phyloP scores from a whole-genome alignment of 37 sponge, comb jelly and placozoan genomes.

The Amphimedon queenslandica region DNA sequence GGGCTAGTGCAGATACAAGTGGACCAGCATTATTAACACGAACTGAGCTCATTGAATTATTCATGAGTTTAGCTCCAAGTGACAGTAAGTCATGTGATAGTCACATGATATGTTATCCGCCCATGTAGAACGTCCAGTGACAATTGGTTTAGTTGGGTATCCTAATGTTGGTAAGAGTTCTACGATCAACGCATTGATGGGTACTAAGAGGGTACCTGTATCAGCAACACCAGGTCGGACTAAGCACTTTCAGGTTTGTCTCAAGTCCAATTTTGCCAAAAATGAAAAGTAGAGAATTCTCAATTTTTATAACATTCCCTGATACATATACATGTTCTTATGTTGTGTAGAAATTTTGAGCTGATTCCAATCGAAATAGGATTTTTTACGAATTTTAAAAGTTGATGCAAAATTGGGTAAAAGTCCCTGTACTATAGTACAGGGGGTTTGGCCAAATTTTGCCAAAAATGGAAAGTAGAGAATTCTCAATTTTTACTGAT shows the following conservation, averaged over 20 bases:
- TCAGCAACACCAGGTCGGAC: constrained; percentile 95
- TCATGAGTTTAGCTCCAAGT: no score
- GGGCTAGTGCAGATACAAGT: neutral
- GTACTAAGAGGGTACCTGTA: constrained; percentile 85
- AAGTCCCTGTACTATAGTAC: no score
- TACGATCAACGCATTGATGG: constrained; percentile 84
- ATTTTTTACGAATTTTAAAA: no score
- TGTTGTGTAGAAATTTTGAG: no score
- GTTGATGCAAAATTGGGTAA: no score
- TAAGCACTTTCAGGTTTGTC: constrained; percentile 87
- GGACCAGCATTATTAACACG: neutral
- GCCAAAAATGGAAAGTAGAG: no score
- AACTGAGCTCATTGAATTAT: neutral
- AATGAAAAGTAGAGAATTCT: no score
- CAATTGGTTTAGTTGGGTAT: constrained; percentile 67
- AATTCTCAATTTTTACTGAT: no score
- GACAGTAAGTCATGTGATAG: neutral
- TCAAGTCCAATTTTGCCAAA: neutral
- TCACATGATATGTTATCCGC: neutral
- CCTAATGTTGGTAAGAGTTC: constrained; percentile 97
- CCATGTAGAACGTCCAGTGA: neutral
- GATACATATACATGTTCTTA: no score
- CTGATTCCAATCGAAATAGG: no score
- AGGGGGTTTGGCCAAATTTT: no score
- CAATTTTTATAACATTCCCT: no score